Conservation (phyloP, 2,888 invertebrate species). For the Aphrophora alni region DNA sequence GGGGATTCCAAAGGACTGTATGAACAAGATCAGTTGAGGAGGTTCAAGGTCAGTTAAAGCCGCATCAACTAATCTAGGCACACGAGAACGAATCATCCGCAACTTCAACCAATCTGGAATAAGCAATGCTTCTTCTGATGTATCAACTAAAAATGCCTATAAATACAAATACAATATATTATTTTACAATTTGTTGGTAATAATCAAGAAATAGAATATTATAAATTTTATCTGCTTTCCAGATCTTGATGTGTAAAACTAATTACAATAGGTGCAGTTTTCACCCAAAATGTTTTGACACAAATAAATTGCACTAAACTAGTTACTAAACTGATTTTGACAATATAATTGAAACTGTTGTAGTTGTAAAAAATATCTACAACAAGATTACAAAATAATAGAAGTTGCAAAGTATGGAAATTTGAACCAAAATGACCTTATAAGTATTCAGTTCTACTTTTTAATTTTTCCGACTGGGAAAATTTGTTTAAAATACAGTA, state of each 20-base stretch:
- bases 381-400: no score
- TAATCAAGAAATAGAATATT: not conserved
- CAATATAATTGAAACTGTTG: no score
- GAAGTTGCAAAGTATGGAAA: no score
- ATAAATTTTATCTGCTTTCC: not conserved
- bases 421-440: no score
- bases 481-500: no score
- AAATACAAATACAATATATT: not conserved
- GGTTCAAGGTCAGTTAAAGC: slow-evolving; percentile 87
- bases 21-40: slow-evolving; percentile 88
- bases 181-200: no score
- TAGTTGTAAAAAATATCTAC: no score
- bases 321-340: no score
- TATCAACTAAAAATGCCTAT: slow-evolving; percentile 74
- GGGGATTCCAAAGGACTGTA: slow-evolving; percentile 96
- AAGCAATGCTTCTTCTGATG: slow-evolving; percentile 80
- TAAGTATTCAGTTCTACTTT: no score
- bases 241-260: not conserved
- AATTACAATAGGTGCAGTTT: not conserved
- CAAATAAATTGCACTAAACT: no score
- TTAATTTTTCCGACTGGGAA: no score
- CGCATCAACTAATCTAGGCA: slow-evolving; percentile 81
- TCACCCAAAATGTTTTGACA: no score
- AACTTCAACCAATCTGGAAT: slow-evolving; percentile 94
- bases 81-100: slow-evolving; percentile 81